Base-by-base conservation (phyloP, 2,113 vertebrate species). In the Pandion haliaetus region DNA sequence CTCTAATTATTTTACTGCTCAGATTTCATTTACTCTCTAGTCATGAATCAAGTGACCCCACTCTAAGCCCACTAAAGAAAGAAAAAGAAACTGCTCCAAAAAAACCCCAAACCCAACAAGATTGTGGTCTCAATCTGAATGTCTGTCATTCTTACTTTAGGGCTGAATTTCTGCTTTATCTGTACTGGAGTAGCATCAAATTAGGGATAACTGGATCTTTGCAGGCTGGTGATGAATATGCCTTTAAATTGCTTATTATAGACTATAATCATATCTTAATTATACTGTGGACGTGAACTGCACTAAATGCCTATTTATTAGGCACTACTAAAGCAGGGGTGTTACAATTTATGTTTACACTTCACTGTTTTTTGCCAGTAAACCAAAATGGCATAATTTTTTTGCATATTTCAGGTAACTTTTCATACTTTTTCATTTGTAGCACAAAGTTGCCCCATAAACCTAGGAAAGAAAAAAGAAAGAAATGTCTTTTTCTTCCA, bases 61-160 rank as follows among this genome's bases (percentile, higher is more conserved):
- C 19, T 79, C 21, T 26, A 24, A 83, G 17, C n/a, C 23, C 28
- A 19, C 40, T 50, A 7, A 42, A 70, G 90, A 44, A 86, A 26
- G 31, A 38, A 29, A 73, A 44, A 45, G 8, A 38, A n/a, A 11
- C 16, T 44, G 28, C 28, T 74, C 49, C 32, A n/a, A 31, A 54
- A 55, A 61, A 18, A 2, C 3, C 25, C 16, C 4, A 25, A 86
- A n/a, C 1, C 1, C 12, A 40, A 2, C 12, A 69, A 52, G 42
- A 7, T 18, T 24, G 1, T 67, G 42, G 8, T 23, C 90, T 88
- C 52, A 65, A 1, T 40, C 26, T 80, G 74, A 55, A 76, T 13
- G 10, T 72, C 44, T 80, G 16, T 40, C 36, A 4, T 38, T 83
- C 36, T 67, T 86, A 15, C 4, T 74, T 7, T 38, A 57, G 24